Conservation (phyloP, 2,113 vertebrate species). For the Zosterops borbonicus region DNA sequence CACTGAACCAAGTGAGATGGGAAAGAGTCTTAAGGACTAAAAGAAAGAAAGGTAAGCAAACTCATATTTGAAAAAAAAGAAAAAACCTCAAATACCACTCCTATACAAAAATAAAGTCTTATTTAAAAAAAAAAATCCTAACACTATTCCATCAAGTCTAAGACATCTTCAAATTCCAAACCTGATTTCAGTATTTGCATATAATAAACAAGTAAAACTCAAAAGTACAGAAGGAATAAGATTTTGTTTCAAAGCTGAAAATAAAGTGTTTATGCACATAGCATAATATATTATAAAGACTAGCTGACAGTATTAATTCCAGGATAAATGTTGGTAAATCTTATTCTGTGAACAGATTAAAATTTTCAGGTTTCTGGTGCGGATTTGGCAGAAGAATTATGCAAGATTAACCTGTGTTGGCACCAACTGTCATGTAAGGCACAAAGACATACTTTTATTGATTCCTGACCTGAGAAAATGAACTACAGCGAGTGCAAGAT, state of each 20-base stretch:
- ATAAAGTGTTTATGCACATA: background rate
- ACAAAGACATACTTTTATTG: background rate
- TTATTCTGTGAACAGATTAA: background rate
- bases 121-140: background rate
- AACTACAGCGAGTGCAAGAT: background rate
- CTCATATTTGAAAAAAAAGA: background rate
- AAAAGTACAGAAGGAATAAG: background rate
- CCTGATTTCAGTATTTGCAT: background rate
- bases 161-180: background rate
- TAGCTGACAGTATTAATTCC: background rate
- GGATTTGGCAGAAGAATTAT: background rate
- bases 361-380: background rate
- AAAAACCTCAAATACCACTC: background rate
- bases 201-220: background rate
- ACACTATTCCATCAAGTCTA: background rate
- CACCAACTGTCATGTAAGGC: background rate
- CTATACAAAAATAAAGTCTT: background rate
- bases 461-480: slow-evolving; percentile 3
- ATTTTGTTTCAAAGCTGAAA: slow-evolving; percentile 8
- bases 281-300: background rate
- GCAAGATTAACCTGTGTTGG: background rate
- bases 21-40: background rate
- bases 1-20: background rate
- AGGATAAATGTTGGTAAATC: background rate
- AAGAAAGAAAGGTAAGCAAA: background rate